phyloP scores from a whole-genome alignment of 2,113 vertebrate genomes.

The Ictalurus punctatus region DNA sequence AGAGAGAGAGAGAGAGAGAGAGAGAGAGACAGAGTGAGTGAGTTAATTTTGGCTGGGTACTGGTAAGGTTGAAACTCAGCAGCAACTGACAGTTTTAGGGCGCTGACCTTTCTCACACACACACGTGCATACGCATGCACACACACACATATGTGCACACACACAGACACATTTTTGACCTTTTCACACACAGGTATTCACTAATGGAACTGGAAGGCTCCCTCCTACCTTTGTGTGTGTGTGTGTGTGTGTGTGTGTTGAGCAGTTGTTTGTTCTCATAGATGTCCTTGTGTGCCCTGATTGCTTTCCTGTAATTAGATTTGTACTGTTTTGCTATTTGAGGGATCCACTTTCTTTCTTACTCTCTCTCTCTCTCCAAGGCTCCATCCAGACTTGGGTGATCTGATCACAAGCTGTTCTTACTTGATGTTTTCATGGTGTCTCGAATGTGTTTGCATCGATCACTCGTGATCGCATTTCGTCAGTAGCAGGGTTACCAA shows the following conservation, averaged over 20 bases:
- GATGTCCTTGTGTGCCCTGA: constrained; percentile 7
- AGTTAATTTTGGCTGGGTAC: background rate
- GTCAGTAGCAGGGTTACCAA: background rate
- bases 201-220: constrained; percentile 7
- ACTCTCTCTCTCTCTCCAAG: background rate
- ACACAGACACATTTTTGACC: constrained; percentile 17
- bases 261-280: background rate
- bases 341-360: background rate
- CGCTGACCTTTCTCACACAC: constrained; percentile 43
- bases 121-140: background rate
- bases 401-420: background rate
- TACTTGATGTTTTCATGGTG: background rate
- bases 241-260: background rate
- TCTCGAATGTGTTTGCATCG: background rate
- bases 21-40: background rate
- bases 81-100: constrained; percentile 41
- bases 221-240: background rate
- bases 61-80: constrained; percentile 13
- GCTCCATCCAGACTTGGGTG: background rate
- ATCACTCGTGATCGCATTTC: background rate
- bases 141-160: constrained; percentile 15
- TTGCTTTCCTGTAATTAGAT: background rate
- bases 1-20: background rate
- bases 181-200: constrained; percentile 36
- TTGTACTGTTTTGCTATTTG: background rate